Evolutionary conservation across 2,797 vertebrate species (phyloP).

Genomic region (Bryconaethiops microstoma): DNA sequence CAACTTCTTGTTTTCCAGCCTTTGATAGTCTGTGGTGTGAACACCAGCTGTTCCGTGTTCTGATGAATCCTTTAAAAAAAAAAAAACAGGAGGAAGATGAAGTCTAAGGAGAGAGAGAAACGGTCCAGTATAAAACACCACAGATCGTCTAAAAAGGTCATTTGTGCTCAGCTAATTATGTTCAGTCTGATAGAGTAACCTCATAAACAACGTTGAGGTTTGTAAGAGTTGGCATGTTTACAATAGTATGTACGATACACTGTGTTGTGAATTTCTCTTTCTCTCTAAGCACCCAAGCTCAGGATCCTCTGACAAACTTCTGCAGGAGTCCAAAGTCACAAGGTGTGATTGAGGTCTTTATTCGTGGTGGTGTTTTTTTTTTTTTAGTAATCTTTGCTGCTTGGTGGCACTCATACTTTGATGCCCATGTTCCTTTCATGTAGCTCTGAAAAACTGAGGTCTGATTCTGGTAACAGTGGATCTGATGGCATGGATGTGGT

Average conservation of each 20-base stretch:
- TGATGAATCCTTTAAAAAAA: neutral
- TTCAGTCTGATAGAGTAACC: no score
- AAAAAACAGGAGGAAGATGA: constrained; percentile 38
- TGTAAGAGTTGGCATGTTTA: no score
- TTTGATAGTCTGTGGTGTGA: neutral
- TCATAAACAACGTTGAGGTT: no score
- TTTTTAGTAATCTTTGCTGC: neutral
- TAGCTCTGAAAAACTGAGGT: constrained; percentile 50
- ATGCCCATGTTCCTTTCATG: constrained; percentile 14
- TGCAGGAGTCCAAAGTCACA: constrained; percentile 53
- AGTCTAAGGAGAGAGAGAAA: constrained; percentile 29
- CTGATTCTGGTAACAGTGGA: constrained; percentile 22
- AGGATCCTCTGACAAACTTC: constrained; percentile 33
- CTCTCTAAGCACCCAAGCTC: constrained; percentile 18
- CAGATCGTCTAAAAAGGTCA: constrained; percentile 45
- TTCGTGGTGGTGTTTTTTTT: neutral
- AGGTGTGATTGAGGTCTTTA: constrained; percentile 45
- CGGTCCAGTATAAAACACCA: constrained; percentile 28
- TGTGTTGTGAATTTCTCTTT: neutral
- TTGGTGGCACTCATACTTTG: neutral
- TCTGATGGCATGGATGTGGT: constrained; percentile 32
- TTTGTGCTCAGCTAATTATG: neutral
- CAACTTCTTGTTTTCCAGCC: neutral
- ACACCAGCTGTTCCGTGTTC: neutral
- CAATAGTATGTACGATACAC: neutral